A percentile compares a stretch with the other conserved stretches of the same genome.
Conservation (phyloP, 2,113 vertebrate genomes). For the Beaufortia kweichowensis region DNA sequence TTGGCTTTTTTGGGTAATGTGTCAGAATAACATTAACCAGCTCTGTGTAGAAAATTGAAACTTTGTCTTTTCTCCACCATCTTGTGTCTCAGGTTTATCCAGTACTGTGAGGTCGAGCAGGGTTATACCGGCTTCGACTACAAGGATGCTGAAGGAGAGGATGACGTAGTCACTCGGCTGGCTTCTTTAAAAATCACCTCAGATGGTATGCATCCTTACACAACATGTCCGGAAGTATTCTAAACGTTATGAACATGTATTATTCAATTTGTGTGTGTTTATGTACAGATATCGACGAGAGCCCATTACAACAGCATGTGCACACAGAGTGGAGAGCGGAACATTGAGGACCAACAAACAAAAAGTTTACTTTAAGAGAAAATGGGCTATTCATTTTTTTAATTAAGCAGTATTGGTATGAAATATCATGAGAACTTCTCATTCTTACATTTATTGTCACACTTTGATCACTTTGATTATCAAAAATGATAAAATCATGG, state of each 20-base stretch:
- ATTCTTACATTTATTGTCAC: no score
- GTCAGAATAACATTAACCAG: no score
- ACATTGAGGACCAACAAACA: slow-evolving; percentile 46
- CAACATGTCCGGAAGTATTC: neutral
- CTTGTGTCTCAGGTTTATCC: slow-evolving; percentile 76
- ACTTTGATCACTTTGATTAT: neutral
- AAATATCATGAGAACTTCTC: neutral
- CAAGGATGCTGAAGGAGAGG: slow-evolving; percentile 60
- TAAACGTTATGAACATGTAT: neutral
- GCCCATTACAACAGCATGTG: slow-evolving; percentile 63
- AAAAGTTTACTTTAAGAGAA: neutral
- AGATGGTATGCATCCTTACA: slow-evolving; percentile 60
- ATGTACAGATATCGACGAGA: slow-evolving; percentile 60
- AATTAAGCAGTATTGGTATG: neutral
- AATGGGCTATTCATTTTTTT: neutral
- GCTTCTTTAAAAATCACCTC: slow-evolving; percentile 63
- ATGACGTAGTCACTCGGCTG: slow-evolving; percentile 57
- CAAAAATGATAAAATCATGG: neutral
- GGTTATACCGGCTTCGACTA: slow-evolving; percentile 78
- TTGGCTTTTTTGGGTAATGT: no score
- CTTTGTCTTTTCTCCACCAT: no score
- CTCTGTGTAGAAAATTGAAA: no score
- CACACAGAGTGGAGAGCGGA: slow-evolving; percentile 75
- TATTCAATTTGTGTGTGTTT: slow-evolving; percentile 21
- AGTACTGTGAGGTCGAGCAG: slow-evolving; percentile 76